phyloP scores from a whole-genome alignment of 2,888 invertebrate species.

The Oeneis ivallda region DNA sequence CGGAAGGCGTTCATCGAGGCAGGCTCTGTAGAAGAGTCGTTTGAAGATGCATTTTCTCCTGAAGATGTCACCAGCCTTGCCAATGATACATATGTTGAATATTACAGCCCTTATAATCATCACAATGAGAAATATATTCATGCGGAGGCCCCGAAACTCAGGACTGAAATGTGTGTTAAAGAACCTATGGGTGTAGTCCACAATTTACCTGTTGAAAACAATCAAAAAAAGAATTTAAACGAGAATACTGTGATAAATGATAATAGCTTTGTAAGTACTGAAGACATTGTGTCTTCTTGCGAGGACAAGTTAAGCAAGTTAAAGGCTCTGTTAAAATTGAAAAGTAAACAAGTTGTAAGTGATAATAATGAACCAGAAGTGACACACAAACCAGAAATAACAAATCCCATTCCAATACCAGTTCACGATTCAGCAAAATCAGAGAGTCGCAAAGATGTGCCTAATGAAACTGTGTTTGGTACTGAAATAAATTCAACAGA shows the following conservation, averaged over 20 bases:
- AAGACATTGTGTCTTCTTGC: slow-evolving; percentile 57
- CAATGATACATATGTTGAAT: slow-evolving; percentile 53
- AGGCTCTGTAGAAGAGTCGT: slow-evolving; percentile 57
- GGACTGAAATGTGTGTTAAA: slow-evolving; percentile 47
- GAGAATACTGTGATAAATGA: slow-evolving; percentile 29
- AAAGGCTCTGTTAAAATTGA: slow-evolving; percentile 50
- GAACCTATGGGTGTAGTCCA: slow-evolving; percentile 48
- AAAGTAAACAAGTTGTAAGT: slow-evolving; percentile 8
- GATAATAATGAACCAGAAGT: slow-evolving; percentile 14
- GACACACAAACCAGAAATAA: slow-evolving; percentile 15
- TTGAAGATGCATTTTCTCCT: slow-evolving; percentile 65
- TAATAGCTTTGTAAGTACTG: slow-evolving; percentile 38
- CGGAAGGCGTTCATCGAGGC: slow-evolving; percentile 60
- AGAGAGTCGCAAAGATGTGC: slow-evolving; percentile 37
- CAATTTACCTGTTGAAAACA: slow-evolving; percentile 27
- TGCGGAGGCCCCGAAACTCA: slow-evolving; percentile 52
- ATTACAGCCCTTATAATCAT: slow-evolving; percentile 50
- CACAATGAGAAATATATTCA: slow-evolving; percentile 50
- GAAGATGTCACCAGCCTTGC: slow-evolving; percentile 61
- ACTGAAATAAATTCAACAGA: slow-evolving; percentile 49
- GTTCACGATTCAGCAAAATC: slow-evolving; percentile 42
- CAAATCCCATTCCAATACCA: slow-evolving; percentile 33
- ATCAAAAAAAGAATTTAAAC: slow-evolving; percentile 23
- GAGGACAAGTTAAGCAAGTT: slow-evolving; percentile 67
- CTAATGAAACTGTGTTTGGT: slow-evolving; percentile 48